Percentiles rank a stretch among this genome's conserved stretches.
phyloP scores from a whole-genome alignment of 2,888 invertebrate species.

The Blera fallax region DNA sequence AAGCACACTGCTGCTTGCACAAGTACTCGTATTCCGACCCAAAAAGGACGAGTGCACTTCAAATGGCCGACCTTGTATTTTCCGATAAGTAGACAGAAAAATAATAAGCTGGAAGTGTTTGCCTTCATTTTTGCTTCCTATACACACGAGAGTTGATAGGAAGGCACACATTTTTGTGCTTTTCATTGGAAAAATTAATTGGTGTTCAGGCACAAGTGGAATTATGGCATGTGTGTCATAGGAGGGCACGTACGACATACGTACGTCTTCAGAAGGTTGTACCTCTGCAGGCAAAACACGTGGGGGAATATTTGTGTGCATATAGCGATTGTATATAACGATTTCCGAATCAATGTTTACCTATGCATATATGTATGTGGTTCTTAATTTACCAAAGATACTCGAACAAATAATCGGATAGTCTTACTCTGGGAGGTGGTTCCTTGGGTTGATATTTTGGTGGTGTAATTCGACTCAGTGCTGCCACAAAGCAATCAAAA shows the following conservation, averaged over 20 bases:
- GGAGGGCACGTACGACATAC: not conserved
- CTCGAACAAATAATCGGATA: not conserved
- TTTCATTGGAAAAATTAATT: conserved; percentile 35
- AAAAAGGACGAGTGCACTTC: conserved; percentile 19
- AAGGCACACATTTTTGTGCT: conserved; percentile 7
- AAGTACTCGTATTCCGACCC: not conserved
- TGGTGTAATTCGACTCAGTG: not conserved
- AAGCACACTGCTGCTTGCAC: not conserved
- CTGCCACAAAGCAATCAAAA: not conserved
- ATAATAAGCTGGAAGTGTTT: conserved; percentile 46
- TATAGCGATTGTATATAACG: not conserved
- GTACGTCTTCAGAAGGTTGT: not conserved
- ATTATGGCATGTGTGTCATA: not conserved
- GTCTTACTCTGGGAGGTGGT: not conserved
- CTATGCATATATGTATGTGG: not conserved
- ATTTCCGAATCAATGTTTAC: not conserved
- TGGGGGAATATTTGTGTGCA: too few species aligned
- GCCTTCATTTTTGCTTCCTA: not conserved
- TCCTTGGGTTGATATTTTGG: not conserved
- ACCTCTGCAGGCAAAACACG: not conserved
- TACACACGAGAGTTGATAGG: not conserved
- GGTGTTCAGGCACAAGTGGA: conserved; percentile 20
- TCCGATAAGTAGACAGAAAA: conserved; percentile 51
- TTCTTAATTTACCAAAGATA: conserved; percentile 12
- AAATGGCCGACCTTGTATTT: conserved; percentile 48